phyloP scores from a whole-genome alignment of 2,113 vertebrate species.

The Mola mola region DNA sequence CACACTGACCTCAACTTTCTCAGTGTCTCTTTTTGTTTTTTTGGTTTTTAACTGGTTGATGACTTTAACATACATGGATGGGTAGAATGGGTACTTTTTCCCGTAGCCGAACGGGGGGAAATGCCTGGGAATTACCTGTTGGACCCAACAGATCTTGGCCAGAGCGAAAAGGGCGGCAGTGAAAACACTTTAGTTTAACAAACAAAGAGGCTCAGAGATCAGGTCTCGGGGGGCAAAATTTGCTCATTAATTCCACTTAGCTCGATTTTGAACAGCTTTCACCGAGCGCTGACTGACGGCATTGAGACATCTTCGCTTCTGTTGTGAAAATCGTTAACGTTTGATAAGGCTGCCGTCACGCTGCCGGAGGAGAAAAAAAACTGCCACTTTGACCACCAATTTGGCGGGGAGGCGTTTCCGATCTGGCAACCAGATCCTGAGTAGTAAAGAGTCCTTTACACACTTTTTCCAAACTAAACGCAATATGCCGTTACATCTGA shows the following conservation, averaged over 20 bases:
- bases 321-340: constrained; percentile 19
- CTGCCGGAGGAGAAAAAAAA: constrained; percentile 38
- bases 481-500: constrained; percentile 58
- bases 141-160: constrained; percentile 59
- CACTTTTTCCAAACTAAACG: constrained; percentile 70
- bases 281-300: constrained; percentile 64
- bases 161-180: constrained; percentile 36
- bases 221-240: constrained; percentile 65
- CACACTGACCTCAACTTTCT: constrained; percentile 31
- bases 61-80: constrained; percentile 70
- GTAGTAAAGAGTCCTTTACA: constrained; percentile 40
- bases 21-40: background rate
- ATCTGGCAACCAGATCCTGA: constrained; percentile 34
- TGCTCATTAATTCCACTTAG: constrained; percentile 77
- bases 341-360: constrained; percentile 56
- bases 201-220: constrained; percentile 60
- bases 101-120: constrained; percentile 67
- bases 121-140: constrained; percentile 78
- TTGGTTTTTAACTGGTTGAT: constrained; percentile 47
- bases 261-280: constrained; percentile 64
- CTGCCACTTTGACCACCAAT: constrained; percentile 37
- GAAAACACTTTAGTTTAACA: constrained; percentile 64
- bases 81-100: constrained; percentile 49
- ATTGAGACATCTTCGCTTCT: constrained; percentile 70
- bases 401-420: constrained; percentile 49